Percentiles rank a stretch among this genome's conserved stretches.
Evolutionary conservation across 2,888 invertebrate genomes (phyloP).

Genomic region (Apodemia hepburni): DNA sequence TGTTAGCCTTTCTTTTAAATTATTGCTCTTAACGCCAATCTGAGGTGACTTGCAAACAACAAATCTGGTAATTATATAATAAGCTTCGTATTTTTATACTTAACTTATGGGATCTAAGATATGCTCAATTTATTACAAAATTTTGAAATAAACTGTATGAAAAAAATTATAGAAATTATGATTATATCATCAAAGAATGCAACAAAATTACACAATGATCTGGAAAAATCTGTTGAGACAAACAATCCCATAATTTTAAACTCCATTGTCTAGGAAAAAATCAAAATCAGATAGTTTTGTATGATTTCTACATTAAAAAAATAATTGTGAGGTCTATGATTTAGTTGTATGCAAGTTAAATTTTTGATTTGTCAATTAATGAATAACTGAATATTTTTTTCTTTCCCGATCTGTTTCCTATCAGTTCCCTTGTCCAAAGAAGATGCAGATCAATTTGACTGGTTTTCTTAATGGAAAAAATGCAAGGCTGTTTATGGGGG

Average conservation of each 20-base stretch:
- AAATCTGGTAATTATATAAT: no score
- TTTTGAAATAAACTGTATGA: no score
- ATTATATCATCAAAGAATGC: no score
- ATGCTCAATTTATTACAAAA: no score
- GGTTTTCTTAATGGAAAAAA: conserved; percentile 99
- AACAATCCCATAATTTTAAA: background rate
- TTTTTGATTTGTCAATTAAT: conserved; percentile 25
- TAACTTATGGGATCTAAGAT: no score
- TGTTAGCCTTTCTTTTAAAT: conserved; percentile 18
- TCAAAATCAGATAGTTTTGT: background rate
- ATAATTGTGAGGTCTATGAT: background rate
- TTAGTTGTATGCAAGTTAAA: conserved; percentile 24
- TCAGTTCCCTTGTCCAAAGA: conserved; percentile 97
- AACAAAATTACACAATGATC: no score
- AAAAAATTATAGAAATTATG: no score
- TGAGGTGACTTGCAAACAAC: conserved; percentile 27
- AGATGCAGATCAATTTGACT: conserved; percentile 99
- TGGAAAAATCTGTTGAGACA: no score
- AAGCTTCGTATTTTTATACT: no score
- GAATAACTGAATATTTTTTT: conserved; percentile 54
- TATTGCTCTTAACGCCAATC: conserved; percentile 60
- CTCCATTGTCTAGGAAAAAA: background rate
- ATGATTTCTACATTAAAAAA: background rate
- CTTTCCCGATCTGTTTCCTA: conserved; percentile 66
- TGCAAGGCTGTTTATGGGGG: conserved; percentile 98